Base-by-base conservation (phyloP, 37 sponge, comb jelly and placozoan species). In the Oopsacas minuta region DNA sequence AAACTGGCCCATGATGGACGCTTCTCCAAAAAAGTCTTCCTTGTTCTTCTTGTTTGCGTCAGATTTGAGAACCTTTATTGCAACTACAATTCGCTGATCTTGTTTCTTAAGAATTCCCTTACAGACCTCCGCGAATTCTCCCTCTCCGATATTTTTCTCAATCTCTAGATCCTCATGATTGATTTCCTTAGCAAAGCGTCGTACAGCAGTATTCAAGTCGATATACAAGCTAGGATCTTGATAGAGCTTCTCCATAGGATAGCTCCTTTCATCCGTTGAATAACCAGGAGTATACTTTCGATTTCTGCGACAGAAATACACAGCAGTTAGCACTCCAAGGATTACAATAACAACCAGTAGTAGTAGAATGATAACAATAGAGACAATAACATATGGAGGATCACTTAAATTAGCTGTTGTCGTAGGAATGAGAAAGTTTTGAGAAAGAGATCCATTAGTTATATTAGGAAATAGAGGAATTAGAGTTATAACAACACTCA, bases 91-190 rank as follows among this genome's bases (percentile, higher is more conserved):
- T 3, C 30, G 75, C 75, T 61, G 75, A 25, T 12, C 75, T n/a
- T 61, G 75, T 61, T 61, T 61, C 75, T 61, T 61, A 12, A 61
- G 75, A 61, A 61, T 10, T 12, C 75, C 75, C 22, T 34, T 61
- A 34, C 75, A 61, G 75, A 61, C 75, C 22, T 61, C 75, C 7
- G 75, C 75, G 75, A 61, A 61, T 12, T 61, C 75, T 61, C 75
- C 75, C 30, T 61, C 75, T 3, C 75, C 75, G 28, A 61, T 61
- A 12, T n/a, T 61, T 7, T 61, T 34, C 20, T 3, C 17, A 34
- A 61, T 32, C 20, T 61, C 75, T 34, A 61, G 75, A 61, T 61
- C 75, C 75, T 61, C 28, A 34, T 61, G 75, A 3, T 61, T 34
- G 75, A 61, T 61, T 5, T 61, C 75, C 30, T 61, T 61, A 12